Conservation (phyloP, 1,140 invertebrate genomes). For the Pseudachorutes palmiensis region DNA sequence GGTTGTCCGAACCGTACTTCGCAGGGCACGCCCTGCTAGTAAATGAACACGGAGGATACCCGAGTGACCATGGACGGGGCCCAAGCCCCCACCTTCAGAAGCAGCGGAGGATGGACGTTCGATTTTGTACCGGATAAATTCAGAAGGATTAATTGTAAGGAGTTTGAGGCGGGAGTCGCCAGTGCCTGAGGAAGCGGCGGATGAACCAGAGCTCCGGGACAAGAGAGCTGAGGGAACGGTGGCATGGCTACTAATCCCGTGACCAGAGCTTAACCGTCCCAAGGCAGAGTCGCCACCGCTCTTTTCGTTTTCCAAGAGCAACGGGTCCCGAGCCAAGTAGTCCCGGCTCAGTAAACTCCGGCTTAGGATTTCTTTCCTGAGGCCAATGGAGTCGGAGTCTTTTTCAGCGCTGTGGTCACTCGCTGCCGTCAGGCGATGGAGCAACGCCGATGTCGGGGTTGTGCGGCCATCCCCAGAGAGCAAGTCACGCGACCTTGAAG, state of each 20-base stretch:
- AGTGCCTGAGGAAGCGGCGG: constrained; percentile 36
- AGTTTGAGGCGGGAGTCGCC: constrained; percentile 51
- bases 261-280: background rate
- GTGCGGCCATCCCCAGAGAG: constrained; percentile 29
- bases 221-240: background rate
- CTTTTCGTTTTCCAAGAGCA: constrained; percentile 17
- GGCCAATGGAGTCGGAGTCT: constrained; percentile 9
- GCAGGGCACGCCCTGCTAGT: constrained; percentile 50
- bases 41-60: constrained; percentile 86
- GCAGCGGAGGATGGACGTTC: constrained; percentile 51
- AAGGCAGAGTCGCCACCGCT: background rate
- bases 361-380: constrained; percentile 35
- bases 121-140: constrained; percentile 86
- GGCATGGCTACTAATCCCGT: too few species aligned
- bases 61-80: constrained; percentile 56
- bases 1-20: constrained; percentile 28
- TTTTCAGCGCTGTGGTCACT: constrained; percentile 7
- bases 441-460: constrained; percentile 28
- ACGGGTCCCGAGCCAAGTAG: constrained; percentile 19
- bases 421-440: constrained; percentile 30
- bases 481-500: constrained; percentile 36
- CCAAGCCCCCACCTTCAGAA: constrained; percentile 42
- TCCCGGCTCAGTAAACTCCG: constrained; percentile 30
- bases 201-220: constrained; percentile 2
- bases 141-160: constrained; percentile 79